These are phyloP conservation scores for Saccostrea cuccullata DNA, from an alignment of 1,140 invertebrate genomes.

Conservation along the genomic window DNA sequence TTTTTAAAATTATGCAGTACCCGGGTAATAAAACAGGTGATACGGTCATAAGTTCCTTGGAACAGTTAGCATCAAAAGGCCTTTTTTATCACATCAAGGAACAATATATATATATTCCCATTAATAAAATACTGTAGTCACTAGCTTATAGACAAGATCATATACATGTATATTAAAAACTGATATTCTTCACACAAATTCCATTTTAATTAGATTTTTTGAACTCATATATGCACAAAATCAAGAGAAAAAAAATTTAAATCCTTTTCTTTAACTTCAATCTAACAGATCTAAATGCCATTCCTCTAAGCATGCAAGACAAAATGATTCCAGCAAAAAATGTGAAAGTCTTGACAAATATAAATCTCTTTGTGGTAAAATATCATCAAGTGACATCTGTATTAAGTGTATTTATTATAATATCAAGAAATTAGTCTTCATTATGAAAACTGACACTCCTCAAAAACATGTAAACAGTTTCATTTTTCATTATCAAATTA, in stretches of 20 bases:
- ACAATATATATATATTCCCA: too few species aligned
- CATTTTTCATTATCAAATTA: not conserved
- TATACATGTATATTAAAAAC: too few species aligned
- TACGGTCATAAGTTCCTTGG: too few species aligned
- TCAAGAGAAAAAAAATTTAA: not conserved
- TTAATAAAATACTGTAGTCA: too few species aligned
- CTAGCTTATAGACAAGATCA: too few species aligned
- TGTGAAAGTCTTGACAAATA: slow-evolving; percentile 13
- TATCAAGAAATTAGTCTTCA: slow-evolving; percentile 21
- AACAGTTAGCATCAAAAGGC: too few species aligned
- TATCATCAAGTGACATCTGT: slow-evolving; percentile 1
- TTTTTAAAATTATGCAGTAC: too few species aligned
- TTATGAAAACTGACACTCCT: slow-evolving; percentile 6
- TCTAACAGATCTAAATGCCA: not conserved
- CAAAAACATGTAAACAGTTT: slow-evolving; percentile 23
- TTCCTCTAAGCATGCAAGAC: not conserved
- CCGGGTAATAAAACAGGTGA: too few species aligned
- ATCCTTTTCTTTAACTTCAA: not conserved
- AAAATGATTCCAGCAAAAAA: not conserved
- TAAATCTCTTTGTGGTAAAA: slow-evolving; percentile 25
- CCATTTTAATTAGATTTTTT: too few species aligned
- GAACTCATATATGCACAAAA: too few species aligned
- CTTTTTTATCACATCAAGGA: too few species aligned
- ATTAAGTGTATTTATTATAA: slow-evolving; percentile 23
- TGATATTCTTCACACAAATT: too few species aligned